phyloP scores from a whole-genome alignment of 2,888 invertebrate genomes.

The Mantis religiosa region DNA sequence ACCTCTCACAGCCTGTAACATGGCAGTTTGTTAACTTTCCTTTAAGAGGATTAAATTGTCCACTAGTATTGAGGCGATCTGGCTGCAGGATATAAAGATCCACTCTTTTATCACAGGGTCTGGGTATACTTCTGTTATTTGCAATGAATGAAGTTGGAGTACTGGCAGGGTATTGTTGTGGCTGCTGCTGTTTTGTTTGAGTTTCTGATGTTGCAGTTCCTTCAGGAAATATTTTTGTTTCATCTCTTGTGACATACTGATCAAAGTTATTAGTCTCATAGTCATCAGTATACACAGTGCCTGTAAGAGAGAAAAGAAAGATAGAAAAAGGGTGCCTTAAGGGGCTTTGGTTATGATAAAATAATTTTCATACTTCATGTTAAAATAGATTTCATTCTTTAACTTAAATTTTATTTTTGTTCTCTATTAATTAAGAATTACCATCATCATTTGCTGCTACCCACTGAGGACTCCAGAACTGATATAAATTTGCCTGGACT shows the following conservation, averaged over 20 bases:
- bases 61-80: conserved; percentile 70
- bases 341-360: not conserved
- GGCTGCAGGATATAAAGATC: conserved; percentile 83
- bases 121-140: conserved; percentile 38
- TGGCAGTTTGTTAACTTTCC: conserved; percentile 87
- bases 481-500: conserved; percentile 40
- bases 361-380: not conserved
- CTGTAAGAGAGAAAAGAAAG: not conserved
- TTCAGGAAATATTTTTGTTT: not conserved
- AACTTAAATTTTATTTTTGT: not conserved
- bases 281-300: conserved; percentile 36
- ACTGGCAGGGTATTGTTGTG: conserved; percentile 6
- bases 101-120: conserved; percentile 82
- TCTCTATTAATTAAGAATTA: conserved; percentile 28
- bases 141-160: not conserved
- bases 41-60: conserved; percentile 77
- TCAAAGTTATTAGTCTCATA: conserved; percentile 23
- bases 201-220: not conserved
- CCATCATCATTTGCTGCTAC: conserved; percentile 53
- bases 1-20: conserved; percentile 83
- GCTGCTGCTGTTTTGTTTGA: conserved; percentile 1
- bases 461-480: conserved; percentile 41
- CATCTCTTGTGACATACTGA: conserved; percentile 23
- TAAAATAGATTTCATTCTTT: not conserved
- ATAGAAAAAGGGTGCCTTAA: not conserved